Evolutionary conservation across 2,797 vertebrate species (phyloP).

Genomic region (Sebastes nivosus): DNA sequence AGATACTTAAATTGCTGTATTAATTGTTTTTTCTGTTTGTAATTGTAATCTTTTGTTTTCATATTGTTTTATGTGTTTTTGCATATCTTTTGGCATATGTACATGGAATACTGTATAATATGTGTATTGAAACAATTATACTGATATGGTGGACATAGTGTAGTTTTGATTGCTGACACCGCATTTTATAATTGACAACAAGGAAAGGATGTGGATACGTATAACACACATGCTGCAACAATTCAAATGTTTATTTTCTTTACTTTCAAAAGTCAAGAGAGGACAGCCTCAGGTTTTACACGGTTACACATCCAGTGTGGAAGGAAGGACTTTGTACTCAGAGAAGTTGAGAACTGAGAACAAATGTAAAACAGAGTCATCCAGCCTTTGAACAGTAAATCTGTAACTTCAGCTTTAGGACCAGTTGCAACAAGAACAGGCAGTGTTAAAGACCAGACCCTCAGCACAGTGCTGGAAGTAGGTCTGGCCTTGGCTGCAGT

Average conservation of each 20-base stretch:
- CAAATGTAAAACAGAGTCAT: conserved; percentile 34
- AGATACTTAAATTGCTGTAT: not conserved
- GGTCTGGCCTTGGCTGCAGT: conserved; percentile 55
- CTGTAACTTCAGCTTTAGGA: conserved; percentile 39
- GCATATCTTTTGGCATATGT: not conserved
- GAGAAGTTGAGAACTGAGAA: conserved; percentile 9
- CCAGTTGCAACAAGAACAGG: conserved; percentile 71
- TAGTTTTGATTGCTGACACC: not conserved
- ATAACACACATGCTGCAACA: not conserved
- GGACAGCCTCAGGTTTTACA: conserved; percentile 14
- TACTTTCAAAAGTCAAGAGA: conserved; percentile 19
- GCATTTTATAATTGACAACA: not conserved
- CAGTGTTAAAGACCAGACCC: conserved; percentile 65
- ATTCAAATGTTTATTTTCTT: conserved; percentile 36
- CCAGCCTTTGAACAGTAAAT: conserved; percentile 38
- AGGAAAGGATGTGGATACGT: not conserved
- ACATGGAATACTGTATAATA: not conserved
- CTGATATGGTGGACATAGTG: not conserved
- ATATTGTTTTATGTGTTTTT: conserved; percentile 4
- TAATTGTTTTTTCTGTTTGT: not conserved
- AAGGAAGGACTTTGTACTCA: conserved; percentile 25
- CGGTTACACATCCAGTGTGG: conserved; percentile 16
- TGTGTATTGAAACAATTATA: conserved; percentile 26
- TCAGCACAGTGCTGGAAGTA: conserved; percentile 61
- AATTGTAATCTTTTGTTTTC: conserved; percentile 23